Conservation (phyloP, 2,797 vertebrate species). For the Moxostoma hubbsi region DNA sequence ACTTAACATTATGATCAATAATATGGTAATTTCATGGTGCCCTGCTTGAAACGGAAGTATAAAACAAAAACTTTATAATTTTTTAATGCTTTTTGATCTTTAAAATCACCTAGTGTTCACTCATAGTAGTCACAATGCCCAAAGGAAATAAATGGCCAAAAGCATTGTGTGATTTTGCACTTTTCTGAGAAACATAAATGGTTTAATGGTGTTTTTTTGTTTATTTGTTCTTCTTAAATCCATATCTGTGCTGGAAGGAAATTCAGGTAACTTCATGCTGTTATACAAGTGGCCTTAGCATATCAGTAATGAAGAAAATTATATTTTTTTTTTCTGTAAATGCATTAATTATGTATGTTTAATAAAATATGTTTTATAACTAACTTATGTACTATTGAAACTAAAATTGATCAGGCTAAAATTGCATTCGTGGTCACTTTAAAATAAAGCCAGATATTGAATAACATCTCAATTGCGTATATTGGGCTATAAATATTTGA, state of each 20-base stretch:
- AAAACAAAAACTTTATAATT: background rate
- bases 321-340: conserved; percentile 28
- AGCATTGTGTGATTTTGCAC: conserved; percentile 5
- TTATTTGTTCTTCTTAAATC: background rate
- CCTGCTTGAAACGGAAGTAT: background rate
- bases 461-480: conserved; percentile 17
- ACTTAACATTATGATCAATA: background rate
- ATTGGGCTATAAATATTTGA: no score
- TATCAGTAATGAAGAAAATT: conserved; percentile 41
- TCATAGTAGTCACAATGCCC: background rate
- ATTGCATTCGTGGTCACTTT: conserved; percentile 9
- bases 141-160: conserved; percentile 6
- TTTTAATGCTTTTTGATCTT: background rate
- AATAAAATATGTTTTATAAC: conserved; percentile 31
- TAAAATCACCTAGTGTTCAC: background rate
- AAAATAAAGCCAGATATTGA: conserved; percentile 41
- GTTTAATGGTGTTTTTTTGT: background rate
- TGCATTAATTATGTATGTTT: background rate
- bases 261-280: conserved; percentile 50
- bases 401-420: background rate
- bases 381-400: background rate
- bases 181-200: conserved; percentile 22
- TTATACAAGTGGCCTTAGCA: conserved; percentile 66
- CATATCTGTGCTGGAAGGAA: conserved; percentile 59
- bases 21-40: background rate